Evolutionary conservation across 1,140 invertebrate genomes (phyloP).

Genomic region (Pseudomyrmex pallidus): DNA sequence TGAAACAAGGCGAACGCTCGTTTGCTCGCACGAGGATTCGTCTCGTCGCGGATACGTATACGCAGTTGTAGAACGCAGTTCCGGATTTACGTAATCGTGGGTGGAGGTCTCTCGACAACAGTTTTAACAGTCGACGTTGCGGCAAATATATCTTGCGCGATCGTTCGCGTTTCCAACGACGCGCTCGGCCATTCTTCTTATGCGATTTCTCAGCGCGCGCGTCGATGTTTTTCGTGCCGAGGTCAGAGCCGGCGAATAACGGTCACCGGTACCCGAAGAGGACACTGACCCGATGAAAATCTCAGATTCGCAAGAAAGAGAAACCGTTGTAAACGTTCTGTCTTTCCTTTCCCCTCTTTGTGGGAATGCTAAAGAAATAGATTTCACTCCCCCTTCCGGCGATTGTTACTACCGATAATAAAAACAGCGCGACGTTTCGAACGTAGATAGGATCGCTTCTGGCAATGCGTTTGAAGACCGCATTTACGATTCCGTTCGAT

Average conservation of each 20-base stretch:
- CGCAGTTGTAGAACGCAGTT: background rate
- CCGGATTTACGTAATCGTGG: constrained; percentile 32
- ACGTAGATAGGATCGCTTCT: background rate
- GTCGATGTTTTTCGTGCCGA: constrained; percentile 66
- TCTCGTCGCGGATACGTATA: background rate
- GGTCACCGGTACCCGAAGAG: constrained; percentile 65
- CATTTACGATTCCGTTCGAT: background rate
- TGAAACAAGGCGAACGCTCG: no score
- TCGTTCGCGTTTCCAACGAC: constrained; percentile 7
- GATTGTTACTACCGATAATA: constrained; percentile 58
- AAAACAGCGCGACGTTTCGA: constrained; percentile 59
- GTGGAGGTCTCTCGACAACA: no score
- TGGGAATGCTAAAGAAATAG: constrained; percentile 65
- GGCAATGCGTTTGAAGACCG: constrained; percentile 4
- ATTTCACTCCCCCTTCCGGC: constrained; percentile 56
- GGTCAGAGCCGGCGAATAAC: constrained; percentile 70
- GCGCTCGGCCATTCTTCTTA: constrained; percentile 24
- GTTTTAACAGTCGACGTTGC: background rate
- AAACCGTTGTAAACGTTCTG: constrained; percentile 66
- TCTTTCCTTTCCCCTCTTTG: background rate
- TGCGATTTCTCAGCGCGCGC: constrained; percentile 14
- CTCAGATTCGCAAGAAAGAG: constrained; percentile 70
- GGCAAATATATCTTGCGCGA: background rate
- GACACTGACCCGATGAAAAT: constrained; percentile 77
- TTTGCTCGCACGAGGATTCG: background rate